These are phyloP conservation scores for Coregonus clupeaformis DNA, from an alignment of 2,113 vertebrate genomes.

Conservation along the genomic window DNA sequence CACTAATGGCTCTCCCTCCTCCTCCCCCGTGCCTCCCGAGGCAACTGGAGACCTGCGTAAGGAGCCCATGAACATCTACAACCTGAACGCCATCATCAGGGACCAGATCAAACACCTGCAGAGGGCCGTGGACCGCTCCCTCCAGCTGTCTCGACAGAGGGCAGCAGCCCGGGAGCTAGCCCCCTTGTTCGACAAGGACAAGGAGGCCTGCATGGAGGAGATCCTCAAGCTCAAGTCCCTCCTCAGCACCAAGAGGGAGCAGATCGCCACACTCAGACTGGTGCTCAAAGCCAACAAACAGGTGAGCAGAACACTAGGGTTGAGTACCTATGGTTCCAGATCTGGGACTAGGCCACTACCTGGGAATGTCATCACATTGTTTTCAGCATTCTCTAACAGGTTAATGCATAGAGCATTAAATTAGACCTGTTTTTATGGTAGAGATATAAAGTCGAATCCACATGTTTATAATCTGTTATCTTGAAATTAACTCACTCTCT, in stretches of 20 bases:
- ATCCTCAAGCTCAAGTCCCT: conserved; percentile 95
- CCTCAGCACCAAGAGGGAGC: conserved; percentile 95
- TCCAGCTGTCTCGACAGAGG: conserved; percentile 91
- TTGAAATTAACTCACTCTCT: conserved; percentile 22
- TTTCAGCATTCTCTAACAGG: no score
- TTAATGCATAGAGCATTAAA: no score
- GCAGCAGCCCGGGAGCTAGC: conserved; percentile 91
- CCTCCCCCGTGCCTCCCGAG: conserved; percentile 83
- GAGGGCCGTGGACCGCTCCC: conserved; percentile 92
- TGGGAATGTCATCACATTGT: no score
- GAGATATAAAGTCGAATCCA: no score
- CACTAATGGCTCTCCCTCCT: conserved; percentile 83
- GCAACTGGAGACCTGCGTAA: conserved; percentile 88
- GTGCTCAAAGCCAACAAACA: conserved; percentile 98
- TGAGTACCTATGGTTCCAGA: no score
- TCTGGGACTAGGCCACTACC: no score
- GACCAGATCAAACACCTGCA: conserved; percentile 98
- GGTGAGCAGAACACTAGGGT: conserved; percentile 65
- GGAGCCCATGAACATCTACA: conserved; percentile 99
- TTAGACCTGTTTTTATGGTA: no score
- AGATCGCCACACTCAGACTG: conserved; percentile 93
- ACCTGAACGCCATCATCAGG: conserved; percentile 95
- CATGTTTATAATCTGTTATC: neutral
- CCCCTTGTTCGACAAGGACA: conserved; percentile 93
- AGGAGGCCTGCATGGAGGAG: conserved; percentile 96